Evolutionary conservation across 2,888 invertebrate genomes (phyloP).

Genomic region (Lissocephala sabroskyi): DNA sequence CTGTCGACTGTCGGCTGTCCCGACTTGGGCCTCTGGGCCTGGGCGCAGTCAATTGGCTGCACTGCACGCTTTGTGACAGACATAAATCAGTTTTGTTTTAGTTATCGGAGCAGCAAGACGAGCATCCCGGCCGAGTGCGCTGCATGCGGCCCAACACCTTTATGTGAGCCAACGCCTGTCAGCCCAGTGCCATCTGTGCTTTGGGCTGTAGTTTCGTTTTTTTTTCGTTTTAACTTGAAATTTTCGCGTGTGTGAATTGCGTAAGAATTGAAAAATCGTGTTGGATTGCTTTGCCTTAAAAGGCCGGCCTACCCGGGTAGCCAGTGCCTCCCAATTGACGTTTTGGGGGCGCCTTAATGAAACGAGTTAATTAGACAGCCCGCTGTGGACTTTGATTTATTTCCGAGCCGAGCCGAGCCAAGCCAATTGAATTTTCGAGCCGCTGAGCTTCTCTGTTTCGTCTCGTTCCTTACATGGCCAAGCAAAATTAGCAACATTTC

Average conservation of each 20-base stretch:
- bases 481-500: constrained; percentile 56
- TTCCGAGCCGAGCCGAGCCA: neutral
- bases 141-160: constrained; percentile 18
- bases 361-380: constrained; percentile 52
- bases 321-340: neutral
- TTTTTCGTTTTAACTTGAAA: too few relatives aligned
- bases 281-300: constrained; percentile 33
- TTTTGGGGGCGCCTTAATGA: constrained; percentile 9
- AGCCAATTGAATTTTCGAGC: too few relatives aligned
- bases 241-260: constrained; percentile 36
- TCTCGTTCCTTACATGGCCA: too few relatives aligned
- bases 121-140: constrained; percentile 25
- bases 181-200: neutral
- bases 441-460: too few relatives aligned
- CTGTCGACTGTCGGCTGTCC: too few relatives aligned
- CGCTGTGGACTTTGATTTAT: constrained; percentile 30
- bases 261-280: constrained; percentile 43
- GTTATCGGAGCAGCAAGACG: constrained; percentile 58
- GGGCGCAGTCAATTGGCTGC: constrained; percentile 31
- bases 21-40: constrained; percentile 13
- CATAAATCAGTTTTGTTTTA: constrained; percentile 64
- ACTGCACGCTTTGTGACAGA: constrained; percentile 50
- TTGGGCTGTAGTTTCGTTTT: too few relatives aligned
- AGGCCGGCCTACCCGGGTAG: constrained; percentile 18
- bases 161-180: constrained; percentile 5